Evolutionary conservation across 1,140 invertebrate genomes (phyloP), one percentile per base, ranked within the genome.

Genomic region (Calephelis virginiensis): DNA sequence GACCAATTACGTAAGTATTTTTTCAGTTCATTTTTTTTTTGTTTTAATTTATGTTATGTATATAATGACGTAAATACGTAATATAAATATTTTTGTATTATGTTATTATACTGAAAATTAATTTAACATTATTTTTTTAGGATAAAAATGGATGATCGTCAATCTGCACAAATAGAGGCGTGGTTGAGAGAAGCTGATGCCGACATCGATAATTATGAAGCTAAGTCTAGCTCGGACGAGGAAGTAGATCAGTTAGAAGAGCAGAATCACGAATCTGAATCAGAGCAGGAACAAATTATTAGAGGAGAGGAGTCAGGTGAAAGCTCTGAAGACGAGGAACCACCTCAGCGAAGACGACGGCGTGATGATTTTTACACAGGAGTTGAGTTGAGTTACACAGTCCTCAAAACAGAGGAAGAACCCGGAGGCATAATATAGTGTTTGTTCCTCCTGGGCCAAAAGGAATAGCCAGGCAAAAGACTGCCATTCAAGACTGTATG

Each of bases 401-500:
- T 62, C 61, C 61, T 6, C 40, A 5, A 17, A 62, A 62, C 13
- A 62, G 61, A 62, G 43, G 43, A n/a, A 62, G 61, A 62, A 62
- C 40, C 5, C 43, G 61, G 4, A 40, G 61, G 6, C 61, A 63
- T 37, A 63, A 63, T 48, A 63, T 63, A 48, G 61, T 63, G 13
- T 63, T 48, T 37, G 61, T 63, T 14, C 61, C 61, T 9, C 40
- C 40, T 46, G 60, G 60, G 4, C 61, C 46, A 6, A 63, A 63
- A 49, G 46, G 61, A 46, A 38, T 48, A 47, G 61, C 61, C 8
- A 8, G 61, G 5, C 45, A 37, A 47, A 63, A 63, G 28, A 49
- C 10, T 8, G 28, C 13, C 12, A 8, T 48, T 49, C 8, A 47
- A 48, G 61, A 63, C 28, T 63, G 46, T 12, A 48, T 63, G 45